A percentile compares a stretch with the other conserved stretches of the same genome.
These are phyloP conservation scores for Manacus vitellinus DNA, from an alignment of 2,113 vertebrate genomes.

Conservation along the genomic window DNA sequence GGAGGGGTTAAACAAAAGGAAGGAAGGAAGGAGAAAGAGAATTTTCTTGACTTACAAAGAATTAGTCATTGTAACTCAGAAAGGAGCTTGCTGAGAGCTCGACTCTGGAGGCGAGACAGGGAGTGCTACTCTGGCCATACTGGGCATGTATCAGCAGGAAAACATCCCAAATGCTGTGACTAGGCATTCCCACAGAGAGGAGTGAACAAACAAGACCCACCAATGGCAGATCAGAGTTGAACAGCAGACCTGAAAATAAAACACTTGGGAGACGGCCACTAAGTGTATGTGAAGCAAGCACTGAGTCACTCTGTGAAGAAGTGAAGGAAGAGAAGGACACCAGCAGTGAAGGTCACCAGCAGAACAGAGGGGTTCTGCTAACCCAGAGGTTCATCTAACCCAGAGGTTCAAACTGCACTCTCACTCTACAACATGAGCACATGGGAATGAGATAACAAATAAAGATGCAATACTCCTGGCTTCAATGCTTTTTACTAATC, in stretches of 20 bases:
- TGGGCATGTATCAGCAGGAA: accelerated
- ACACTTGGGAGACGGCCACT: background rate
- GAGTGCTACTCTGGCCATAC: background rate
- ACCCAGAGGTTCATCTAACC: background rate
- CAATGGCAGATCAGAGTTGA: background rate
- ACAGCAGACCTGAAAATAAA: background rate
- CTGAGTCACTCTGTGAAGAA: background rate
- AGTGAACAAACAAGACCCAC: background rate
- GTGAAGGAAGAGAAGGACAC: background rate
- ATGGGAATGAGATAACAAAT: background rate
- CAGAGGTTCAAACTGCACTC: background rate
- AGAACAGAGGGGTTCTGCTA: background rate
- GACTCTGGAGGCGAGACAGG: background rate
- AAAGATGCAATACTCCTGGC: background rate
- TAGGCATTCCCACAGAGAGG: background rate
- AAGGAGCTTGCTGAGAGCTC: background rate
- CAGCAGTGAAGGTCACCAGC: background rate
- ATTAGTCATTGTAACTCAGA: background rate
- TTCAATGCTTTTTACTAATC: background rate
- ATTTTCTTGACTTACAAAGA: background rate
- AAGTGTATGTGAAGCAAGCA: background rate
- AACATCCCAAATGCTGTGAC: background rate
- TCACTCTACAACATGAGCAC: background rate
- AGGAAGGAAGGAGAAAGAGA: background rate
- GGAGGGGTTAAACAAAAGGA: background rate